A percentile compares a stretch with the other conserved stretches of the same genome.
Evolutionary conservation across 2,113 vertebrate species (phyloP).

Genomic region (Apistogramma diplotaenia): DNA sequence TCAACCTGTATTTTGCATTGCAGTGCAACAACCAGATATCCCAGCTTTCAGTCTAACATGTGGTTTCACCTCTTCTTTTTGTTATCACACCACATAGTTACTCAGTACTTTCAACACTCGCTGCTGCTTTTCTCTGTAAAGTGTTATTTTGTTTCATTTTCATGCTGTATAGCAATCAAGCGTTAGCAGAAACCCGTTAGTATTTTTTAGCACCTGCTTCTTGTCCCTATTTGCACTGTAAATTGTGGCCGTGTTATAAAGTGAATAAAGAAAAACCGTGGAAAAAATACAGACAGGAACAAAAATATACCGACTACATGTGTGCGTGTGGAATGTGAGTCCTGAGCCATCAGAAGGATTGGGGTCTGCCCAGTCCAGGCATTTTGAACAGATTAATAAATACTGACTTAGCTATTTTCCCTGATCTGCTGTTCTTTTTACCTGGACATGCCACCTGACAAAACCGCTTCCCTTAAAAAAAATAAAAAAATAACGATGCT

Average conservation of each 20-base stretch:
- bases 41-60: too few relatives aligned
- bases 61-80: too few relatives aligned
- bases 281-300: neutral
- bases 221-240: neutral
- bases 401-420: neutral
- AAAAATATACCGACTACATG: neutral
- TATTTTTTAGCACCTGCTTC: neutral
- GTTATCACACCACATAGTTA: neutral
- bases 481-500: neutral
- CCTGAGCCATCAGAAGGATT: neutral
- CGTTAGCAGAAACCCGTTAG: rapidly evolving
- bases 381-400: neutral
- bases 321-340: neutral
- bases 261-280: neutral
- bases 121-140: rapidly evolving
- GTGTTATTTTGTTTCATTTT: neutral
- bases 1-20: too few relatives aligned
- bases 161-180: neutral
- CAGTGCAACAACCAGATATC: too few relatives aligned
- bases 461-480: neutral
- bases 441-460: neutral
- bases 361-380: neutral
- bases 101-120: neutral
- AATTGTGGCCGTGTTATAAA: neutral
- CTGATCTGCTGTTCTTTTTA: neutral